Percentiles rank a stretch among this genome's conserved stretches.
Evolutionary conservation across 2,797 vertebrate genomes (phyloP).

Genomic region (Aselliscus stoliczkanus): DNA sequence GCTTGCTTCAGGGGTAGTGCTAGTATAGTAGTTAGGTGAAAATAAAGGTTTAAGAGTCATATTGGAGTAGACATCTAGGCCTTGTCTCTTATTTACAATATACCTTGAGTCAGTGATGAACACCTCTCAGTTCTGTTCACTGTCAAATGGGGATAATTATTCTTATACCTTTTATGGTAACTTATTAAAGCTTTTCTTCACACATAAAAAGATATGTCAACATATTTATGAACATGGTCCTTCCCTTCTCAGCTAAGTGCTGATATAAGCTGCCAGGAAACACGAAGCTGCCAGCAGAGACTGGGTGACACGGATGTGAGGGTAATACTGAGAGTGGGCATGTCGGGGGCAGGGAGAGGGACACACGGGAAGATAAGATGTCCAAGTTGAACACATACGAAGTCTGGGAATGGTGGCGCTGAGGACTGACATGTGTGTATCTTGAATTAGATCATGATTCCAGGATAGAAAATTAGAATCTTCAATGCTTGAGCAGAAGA

Average conservation of each 20-base stretch:
- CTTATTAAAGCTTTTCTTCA: neutral
- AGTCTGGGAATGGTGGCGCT: neutral
- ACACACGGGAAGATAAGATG: neutral
- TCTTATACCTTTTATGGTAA: neutral
- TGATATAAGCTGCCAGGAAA: neutral
- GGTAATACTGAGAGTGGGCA: accelerated
- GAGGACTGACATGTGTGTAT: neutral
- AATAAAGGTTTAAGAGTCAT: neutral
- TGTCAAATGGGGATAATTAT: neutral
- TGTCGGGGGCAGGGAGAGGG: neutral
- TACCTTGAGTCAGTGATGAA: neutral
- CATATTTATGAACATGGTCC: neutral
- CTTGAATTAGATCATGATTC: neutral
- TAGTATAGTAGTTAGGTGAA: neutral
- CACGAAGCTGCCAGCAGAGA: neutral
- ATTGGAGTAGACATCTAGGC: neutral
- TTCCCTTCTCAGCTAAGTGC: neutral
- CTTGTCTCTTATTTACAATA: neutral
- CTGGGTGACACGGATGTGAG: neutral
- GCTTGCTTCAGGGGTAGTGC: neutral
- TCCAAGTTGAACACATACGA: neutral
- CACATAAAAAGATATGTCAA: neutral
- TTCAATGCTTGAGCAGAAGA: neutral
- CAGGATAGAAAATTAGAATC: neutral
- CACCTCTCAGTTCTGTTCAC: neutral